phyloP scores from a whole-genome alignment of 92 coral and sea anemone species.

The Hydrozoanthus gracilis region DNA sequence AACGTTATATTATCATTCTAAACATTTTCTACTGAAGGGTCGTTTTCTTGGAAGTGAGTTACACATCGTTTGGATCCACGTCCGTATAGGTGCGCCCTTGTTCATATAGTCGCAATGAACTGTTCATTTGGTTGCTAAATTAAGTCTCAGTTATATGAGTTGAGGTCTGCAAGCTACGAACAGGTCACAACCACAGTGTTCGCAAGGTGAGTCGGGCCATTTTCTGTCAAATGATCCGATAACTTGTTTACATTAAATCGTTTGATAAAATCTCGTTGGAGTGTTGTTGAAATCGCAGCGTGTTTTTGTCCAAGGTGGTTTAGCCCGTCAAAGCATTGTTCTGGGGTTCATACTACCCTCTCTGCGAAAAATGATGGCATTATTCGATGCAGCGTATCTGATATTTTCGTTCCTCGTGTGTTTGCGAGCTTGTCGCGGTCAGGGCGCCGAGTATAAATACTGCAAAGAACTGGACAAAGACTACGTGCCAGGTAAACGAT shows the following conservation, averaged over 20 bases:
- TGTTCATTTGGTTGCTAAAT: neutral
- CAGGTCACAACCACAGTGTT: neutral
- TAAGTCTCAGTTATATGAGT: neutral
- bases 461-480: neutral
- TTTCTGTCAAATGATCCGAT: neutral
- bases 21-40: too few species aligned
- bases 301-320: neutral
- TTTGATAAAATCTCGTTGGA: neutral
- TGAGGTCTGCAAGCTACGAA: neutral
- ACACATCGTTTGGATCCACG: neutral
- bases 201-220: neutral
- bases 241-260: neutral
- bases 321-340: too few species aligned
- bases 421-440: neutral
- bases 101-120: neutral
- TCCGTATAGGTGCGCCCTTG: neutral
- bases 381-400: neutral
- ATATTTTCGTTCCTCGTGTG: neutral
- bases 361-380: neutral
- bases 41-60: too few species aligned
- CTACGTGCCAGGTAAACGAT: neutral
- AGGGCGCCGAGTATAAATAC: neutral
- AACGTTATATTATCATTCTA: too few species aligned
- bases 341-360: neutral
- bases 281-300: neutral